Percentiles rank a stretch among this genome's conserved stretches.
phyloP scores from a whole-genome alignment of 2,113 vertebrate genomes.

The Raphicerus campestris region DNA sequence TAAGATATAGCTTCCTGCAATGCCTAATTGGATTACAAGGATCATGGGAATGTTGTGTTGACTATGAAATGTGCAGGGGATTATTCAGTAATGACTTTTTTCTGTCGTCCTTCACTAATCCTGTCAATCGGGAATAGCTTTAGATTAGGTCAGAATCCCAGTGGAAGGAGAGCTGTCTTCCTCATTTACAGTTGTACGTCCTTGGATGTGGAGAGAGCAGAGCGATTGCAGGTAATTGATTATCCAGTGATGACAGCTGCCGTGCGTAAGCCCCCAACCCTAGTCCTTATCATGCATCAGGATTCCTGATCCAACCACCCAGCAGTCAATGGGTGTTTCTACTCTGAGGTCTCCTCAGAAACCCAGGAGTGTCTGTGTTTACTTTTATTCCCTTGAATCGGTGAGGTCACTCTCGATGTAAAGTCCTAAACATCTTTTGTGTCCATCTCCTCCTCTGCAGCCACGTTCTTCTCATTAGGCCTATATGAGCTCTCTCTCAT shows the following conservation, averaged over 20 bases:
- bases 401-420: not conserved
- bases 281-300: not conserved
- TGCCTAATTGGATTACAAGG: constrained; percentile 79
- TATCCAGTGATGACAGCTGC: accelerated
- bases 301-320: not conserved
- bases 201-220: accelerated
- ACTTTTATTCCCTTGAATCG: not conserved
- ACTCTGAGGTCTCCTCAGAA: not conserved
- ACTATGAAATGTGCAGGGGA: constrained; percentile 73
- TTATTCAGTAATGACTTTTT: constrained; percentile 66
- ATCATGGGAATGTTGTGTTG: constrained; percentile 67
- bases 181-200: not conserved
- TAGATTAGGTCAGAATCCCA: constrained; percentile 45
- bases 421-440: not conserved
- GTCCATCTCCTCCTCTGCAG: not conserved
- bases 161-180: not conserved
- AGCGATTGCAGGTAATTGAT: too few relatives aligned
- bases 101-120: constrained; percentile 71
- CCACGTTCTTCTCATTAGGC: not conserved
- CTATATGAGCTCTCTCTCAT: not conserved
- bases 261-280: not conserved
- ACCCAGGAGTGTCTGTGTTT: not conserved
- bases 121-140: constrained; percentile 66
- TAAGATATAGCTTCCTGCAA: constrained; percentile 65
- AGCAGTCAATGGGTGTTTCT: not conserved